Evolutionary conservation across 92 coral and sea anemone species (phyloP).

Genomic region (Phenganax marumi): DNA sequence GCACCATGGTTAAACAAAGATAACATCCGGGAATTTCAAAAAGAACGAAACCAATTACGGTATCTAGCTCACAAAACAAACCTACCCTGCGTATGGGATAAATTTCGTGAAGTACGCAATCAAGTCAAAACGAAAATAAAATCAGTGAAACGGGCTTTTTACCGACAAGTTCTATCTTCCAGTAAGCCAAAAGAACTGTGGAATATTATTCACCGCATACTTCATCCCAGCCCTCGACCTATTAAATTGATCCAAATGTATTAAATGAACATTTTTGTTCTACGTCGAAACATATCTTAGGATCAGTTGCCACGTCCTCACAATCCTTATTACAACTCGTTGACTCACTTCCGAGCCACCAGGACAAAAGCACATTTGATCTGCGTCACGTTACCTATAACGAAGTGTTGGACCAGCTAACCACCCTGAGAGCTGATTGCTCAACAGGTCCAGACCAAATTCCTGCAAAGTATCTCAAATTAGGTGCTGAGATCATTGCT

Average conservation of each 20-base stretch:
- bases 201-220: background rate
- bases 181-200: no score
- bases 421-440: slow-evolving; percentile 3
- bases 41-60: slow-evolving; percentile 22
- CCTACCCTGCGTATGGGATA: background rate
- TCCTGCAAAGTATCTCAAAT: slow-evolving; percentile 6
- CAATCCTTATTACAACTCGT: background rate
- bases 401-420: slow-evolving; percentile 33
- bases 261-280: background rate
- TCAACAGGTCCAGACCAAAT: slow-evolving; percentile 10
- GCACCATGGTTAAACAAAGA: slow-evolving; percentile 31
- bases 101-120: background rate
- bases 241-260: background rate
- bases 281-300: background rate
- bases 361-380: background rate
- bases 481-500: slow-evolving; percentile 20
- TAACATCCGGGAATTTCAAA: slow-evolving; percentile 26
- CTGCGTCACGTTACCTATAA: background rate
- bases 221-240: background rate
- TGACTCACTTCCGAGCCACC: background rate
- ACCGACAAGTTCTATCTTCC: no score
- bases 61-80: background rate
- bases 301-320: background rate
- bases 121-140: no score
- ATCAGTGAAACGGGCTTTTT: no score